phyloP scores from a whole-genome alignment of 2,113 vertebrate species.

The Meleagris gallopavo region DNA sequence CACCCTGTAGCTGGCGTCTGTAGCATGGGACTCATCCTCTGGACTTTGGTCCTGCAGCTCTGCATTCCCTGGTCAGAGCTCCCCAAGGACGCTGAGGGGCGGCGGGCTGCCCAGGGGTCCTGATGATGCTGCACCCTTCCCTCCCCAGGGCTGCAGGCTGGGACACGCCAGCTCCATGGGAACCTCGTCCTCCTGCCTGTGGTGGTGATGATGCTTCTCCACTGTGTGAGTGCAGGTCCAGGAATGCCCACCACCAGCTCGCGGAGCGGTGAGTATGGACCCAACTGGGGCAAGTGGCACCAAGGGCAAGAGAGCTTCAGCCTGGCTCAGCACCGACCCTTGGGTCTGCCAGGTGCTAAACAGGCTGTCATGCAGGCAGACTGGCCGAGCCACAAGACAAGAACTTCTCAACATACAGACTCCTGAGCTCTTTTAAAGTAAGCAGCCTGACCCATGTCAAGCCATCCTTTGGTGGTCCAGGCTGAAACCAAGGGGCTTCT shows the following conservation, averaged over 20 bases:
- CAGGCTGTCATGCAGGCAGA: background rate
- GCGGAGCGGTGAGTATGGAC: conserved; percentile 20
- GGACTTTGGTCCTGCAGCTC: background rate
- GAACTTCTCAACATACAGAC: background rate
- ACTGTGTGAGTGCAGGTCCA: background rate
- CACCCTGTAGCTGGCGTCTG: background rate
- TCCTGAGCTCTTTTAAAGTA: background rate
- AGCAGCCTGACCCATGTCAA: background rate
- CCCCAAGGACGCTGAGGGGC: rapidly evolving
- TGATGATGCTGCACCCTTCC: background rate
- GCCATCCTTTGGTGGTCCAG: background rate
- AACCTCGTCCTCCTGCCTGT: background rate
- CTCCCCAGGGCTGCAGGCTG: conserved; percentile 31
- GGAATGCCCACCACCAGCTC: background rate
- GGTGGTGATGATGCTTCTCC: background rate
- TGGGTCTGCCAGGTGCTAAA: background rate
- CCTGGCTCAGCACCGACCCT: background rate
- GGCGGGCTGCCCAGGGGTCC: background rate
- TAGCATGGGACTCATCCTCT: background rate
- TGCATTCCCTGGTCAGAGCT: background rate
- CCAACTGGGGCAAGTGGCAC: background rate
- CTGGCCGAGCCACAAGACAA: background rate
- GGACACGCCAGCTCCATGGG: background rate
- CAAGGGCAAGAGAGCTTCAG: background rate
- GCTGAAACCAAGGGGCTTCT: background rate